Base-by-base conservation (phyloP, 2,113 vertebrate species). In the Scopus umbretta region DNA sequence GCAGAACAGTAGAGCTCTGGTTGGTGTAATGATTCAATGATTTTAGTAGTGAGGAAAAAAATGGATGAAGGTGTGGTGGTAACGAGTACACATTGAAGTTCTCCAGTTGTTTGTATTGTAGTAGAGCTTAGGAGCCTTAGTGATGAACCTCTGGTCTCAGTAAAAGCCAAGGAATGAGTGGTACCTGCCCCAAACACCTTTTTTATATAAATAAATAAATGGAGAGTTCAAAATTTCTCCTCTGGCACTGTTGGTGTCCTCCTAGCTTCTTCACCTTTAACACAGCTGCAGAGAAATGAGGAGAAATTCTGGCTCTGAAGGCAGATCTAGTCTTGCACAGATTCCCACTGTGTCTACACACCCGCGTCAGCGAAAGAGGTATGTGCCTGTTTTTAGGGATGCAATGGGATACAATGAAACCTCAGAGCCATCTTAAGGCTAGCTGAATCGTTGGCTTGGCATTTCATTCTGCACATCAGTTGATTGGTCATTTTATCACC, bases 401-500 rank as follows among this genome's bases (percentile, higher is more conserved):
- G 32, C 0, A 0, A 29, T 22, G 45, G 70, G 73, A 36, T 61
- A 50, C 0, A 0, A 23, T 23, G 38, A 89, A 95, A 81, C 86
- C 42, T 92, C 63, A 80, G 72, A 93, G 90, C 52, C 72, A 66
- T 83, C 86, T 86, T 82, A 94, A 86, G 82, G 88, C 59, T 92
- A 94, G 45, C 80, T 92, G 90, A 88, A 83, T 96, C 9, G 66
- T 76, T 82, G 86, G 80, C 92, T 94, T 89, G 84, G 59, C 78
- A 73, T 96, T 96, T 95, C 74, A 23, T 90, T 94, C 91, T 87
- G 79, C 91, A 68, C 26, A 3, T 90, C 95, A 96, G 85, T 89
- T 96, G 96, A 90, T 92, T 95, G 96, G 96, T 97, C 96, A 96
- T 97, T 96, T 97, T 95, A 97, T 96, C 91, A 96, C 70, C 87